Conservation (phyloP, 2,113 vertebrate genomes). For the Corythornis vintsioides region DNA sequence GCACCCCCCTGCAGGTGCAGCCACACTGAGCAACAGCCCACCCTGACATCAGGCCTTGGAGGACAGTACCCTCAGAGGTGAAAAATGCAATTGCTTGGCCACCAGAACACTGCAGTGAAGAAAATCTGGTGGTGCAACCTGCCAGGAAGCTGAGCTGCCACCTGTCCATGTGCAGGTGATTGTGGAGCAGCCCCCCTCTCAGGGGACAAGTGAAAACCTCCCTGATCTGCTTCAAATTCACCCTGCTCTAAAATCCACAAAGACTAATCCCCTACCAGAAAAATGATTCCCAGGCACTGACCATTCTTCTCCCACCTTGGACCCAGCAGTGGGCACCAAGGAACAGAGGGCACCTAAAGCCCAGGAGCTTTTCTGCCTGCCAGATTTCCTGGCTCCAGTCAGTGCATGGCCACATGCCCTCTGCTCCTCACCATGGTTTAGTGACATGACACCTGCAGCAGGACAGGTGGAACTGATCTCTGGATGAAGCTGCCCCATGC, state of each 20-base stretch:
- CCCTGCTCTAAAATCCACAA: not conserved
- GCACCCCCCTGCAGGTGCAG: not conserved
- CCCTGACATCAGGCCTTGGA: fast-evolving
- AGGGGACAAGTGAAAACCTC: not conserved
- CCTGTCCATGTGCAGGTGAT: fast-evolving
- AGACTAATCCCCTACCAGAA: not conserved
- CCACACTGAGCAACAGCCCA: not conserved
- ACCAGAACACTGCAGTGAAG: not conserved
- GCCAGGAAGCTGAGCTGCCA: not conserved
- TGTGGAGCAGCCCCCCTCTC: not conserved
- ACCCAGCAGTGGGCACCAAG: not conserved
- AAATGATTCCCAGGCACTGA: not conserved
- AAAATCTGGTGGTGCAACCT: not conserved
- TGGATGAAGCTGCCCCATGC: not conserved
- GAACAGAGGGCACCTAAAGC: not conserved
- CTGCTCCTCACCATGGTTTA: not conserved
- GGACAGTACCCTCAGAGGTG: not conserved
- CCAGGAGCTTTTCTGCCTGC: not conserved
- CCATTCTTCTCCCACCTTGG: too few species aligned
- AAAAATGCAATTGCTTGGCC: not conserved
- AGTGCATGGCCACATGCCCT: not conserved
- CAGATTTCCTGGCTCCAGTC: fast-evolving
- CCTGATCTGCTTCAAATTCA: not conserved
- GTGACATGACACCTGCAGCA: not conserved
- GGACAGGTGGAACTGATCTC: not conserved